phyloP scores from a whole-genome alignment of 2,113 vertebrate genomes.

The Rutilus rutilus region DNA sequence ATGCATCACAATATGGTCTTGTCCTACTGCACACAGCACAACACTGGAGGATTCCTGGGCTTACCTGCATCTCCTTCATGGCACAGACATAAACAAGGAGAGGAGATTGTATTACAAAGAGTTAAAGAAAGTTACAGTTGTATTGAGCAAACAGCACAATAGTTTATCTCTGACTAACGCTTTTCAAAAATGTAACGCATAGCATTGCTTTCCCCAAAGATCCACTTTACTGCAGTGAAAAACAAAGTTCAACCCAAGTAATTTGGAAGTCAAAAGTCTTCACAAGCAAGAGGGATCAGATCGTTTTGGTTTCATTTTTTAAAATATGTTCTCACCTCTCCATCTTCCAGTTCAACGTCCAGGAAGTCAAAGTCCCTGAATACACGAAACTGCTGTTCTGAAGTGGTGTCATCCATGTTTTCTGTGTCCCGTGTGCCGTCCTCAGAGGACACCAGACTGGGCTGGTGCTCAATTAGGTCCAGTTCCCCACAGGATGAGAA shows the following conservation, averaged over 20 bases:
- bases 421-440: conserved; percentile 91
- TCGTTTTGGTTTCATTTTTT: not conserved
- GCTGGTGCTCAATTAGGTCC: conserved; percentile 95
- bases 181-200: not conserved
- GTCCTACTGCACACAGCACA: conserved; percentile 53
- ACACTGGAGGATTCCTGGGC: conserved; percentile 63
- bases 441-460: conserved; percentile 92
- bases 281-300: not conserved
- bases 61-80: conserved; percentile 97
- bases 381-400: conserved; percentile 96
- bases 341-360: conserved; percentile 97
- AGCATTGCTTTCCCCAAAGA: not conserved
- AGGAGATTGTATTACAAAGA: conserved; percentile 77
- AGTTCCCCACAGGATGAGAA: conserved; percentile 98
- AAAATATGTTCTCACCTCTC: conserved; percentile 83
- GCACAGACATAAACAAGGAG: conserved; percentile 83
- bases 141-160: conserved; percentile 33
- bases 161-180: conserved; percentile 5
- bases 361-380: conserved; percentile 99
- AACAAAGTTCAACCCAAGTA: not conserved
- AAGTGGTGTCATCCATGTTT: conserved; percentile 94
- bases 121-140: conserved; percentile 39
- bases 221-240: not conserved
- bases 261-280: not conserved
- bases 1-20: not conserved